Evolutionary conservation across 53 echinoderm and acorn worm genomes (phyloP).

Genomic region (Apostichopus leukothele): DNA sequence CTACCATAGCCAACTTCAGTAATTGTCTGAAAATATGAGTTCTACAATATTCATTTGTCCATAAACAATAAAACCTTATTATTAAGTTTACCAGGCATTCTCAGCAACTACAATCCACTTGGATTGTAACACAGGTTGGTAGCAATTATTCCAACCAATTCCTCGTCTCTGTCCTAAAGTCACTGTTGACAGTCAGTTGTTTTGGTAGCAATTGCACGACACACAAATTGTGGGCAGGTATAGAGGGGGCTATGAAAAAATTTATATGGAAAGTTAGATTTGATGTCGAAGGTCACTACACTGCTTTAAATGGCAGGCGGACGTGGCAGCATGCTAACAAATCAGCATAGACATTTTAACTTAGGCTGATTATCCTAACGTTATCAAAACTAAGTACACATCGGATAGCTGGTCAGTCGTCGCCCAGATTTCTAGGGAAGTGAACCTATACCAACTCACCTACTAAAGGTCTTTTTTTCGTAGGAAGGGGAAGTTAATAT

Average conservation of each 20-base stretch:
- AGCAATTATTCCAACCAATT: too few species aligned
- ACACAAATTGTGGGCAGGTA: background rate
- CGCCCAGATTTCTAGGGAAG: background rate
- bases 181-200: too few species aligned
- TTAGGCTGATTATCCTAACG: conserved; percentile 5
- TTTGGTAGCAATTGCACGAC: background rate
- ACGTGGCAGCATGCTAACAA: conserved; percentile 40
- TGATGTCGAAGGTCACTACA: background rate
- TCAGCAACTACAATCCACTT: background rate
- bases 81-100: conserved; percentile 1
- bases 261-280: too few species aligned
- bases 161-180: too few species aligned
- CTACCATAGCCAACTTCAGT: too few species aligned
- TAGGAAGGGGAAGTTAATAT: background rate
- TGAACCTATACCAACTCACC: background rate
- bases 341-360: background rate
- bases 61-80: background rate
- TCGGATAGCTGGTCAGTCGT: background rate
- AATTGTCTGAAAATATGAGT: too few species aligned
- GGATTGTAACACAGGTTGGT: too few species aligned
- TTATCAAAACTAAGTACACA: background rate
- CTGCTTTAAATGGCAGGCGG: conserved; percentile 39
- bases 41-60: background rate
- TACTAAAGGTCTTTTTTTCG: background rate
- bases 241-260: conserved; percentile 5